phyloP scores from a whole-genome alignment of 2,113 vertebrate species.

The Rhynchopsitta pachyrhyncha region DNA sequence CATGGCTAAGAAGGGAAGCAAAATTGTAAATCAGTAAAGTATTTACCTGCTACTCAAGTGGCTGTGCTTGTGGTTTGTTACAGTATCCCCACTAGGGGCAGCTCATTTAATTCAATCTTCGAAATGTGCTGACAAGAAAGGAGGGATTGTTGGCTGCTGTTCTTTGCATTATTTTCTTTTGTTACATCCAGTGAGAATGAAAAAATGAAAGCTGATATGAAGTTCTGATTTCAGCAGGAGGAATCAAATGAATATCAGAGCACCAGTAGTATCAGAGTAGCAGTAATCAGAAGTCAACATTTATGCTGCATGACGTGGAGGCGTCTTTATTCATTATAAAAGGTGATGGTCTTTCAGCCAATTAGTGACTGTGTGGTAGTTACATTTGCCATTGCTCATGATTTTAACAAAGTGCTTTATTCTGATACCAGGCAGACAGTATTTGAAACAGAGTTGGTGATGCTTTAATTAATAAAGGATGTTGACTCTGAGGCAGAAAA shows the following conservation, averaged over 20 bases:
- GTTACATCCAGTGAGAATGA: background rate
- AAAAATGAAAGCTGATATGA: conserved; percentile 27
- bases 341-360: background rate
- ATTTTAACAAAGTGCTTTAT: background rate
- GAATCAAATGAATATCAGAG: conserved; percentile 4
- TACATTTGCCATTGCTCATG: background rate
- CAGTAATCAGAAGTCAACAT: background rate
- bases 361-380: background rate
- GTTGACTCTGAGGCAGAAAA: background rate
- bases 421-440: background rate
- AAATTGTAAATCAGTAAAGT: conserved; percentile 9
- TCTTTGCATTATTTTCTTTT: background rate
- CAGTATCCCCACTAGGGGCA: conserved; percentile 27
- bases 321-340: background rate
- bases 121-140: conserved; percentile 46
- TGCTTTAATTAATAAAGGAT: background rate
- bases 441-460: background rate
- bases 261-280: background rate
- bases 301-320: background rate
- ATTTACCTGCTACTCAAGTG: conserved; percentile 7
- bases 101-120: background rate
- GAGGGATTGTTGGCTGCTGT: background rate
- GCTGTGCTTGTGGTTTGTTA: conserved; percentile 12
- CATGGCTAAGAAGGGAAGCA: background rate
- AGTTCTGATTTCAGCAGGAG: background rate